Evolutionary conservation across 2,113 vertebrate species (phyloP).

Genomic region (Plecotus auritus): DNA sequence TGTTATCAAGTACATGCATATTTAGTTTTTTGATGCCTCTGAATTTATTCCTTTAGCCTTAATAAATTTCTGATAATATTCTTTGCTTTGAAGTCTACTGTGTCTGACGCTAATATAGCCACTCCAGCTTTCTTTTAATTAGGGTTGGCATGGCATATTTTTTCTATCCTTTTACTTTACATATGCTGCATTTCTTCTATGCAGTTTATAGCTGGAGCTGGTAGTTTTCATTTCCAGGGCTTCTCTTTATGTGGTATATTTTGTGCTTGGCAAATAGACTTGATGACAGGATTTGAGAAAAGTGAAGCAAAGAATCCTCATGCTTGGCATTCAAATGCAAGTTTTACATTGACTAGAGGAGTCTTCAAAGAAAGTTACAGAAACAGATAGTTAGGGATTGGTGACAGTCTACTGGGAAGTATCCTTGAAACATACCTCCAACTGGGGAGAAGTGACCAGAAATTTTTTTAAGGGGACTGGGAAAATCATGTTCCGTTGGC

Average conservation of each 20-base stretch:
- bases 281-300: not conserved
- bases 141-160: not conserved
- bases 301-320: conserved; percentile 6
- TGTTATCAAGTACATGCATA: not conserved
- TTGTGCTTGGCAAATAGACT: conserved; percentile 14
- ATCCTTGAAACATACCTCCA: not conserved
- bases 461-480: not conserved
- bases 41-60: not conserved
- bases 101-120: not conserved
- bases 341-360: not conserved
- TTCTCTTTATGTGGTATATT: not conserved
- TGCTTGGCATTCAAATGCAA: not conserved
- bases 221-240: not conserved
- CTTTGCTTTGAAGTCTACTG: not conserved
- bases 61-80: not conserved
- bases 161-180: not conserved
- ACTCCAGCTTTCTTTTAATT: not conserved
- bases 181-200: not conserved
- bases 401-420: not conserved
- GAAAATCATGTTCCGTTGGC: not conserved
- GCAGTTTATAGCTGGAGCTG: not conserved
- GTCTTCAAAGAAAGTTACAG: not conserved
- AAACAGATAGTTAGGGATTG: not conserved
- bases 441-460: not conserved
- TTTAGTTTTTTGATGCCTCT: not conserved